Evolutionary conservation across 64 coral and sea anemone genomes (phyloP), one percentile per base, ranked within the genome.

Genomic region (Dendrophyllia cribrosa): DNA sequence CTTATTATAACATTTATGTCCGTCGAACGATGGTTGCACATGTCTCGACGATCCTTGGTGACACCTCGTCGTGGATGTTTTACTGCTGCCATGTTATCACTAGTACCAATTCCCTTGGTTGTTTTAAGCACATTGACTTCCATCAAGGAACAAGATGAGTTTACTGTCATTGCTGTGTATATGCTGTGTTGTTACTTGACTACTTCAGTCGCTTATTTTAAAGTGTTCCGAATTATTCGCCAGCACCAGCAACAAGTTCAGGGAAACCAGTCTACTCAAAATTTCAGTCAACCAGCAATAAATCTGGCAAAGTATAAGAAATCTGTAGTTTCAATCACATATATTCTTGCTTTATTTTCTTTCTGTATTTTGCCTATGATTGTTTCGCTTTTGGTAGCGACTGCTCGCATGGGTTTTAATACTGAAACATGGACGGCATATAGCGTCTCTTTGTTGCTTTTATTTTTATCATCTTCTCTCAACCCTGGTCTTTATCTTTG

Each of bases 1-100:
- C 34, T 75, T 19, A 1, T 75, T 21, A 50, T 75, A 50, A 84
- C 80, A 67, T 3, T 84, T 4, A 13, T 84, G 45, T 84, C 80
- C 20, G 17, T 84, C 51, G 80, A 84, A 84, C 80, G 80, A n/a
- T 84, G 80, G 80, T 20, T 67, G 43, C 62, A 67, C 20, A 84
- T 84, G 80, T 50, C 43, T 46, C 43, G 62, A 22, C 60, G 45
- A 63, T 84, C 80, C 62, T 50, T 66, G 44, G 5, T 66, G 19
- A 84, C 80, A 68, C n/a, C 43, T 0, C 46, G 9, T 1, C 60
- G 60, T 6, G 15, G 60, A 50, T 84, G n/a, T 48, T 11, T 49
- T 2, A 4, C 20, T 15, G 4, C 15, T 20, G 46, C 47, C 0
- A 3, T 84, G 10, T 11, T 68, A 14, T 47, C 67, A 0, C 9